Evolutionary conservation across 2,113 vertebrate genomes (phyloP).

Genomic region (Phyllostomus hastatus): DNA sequence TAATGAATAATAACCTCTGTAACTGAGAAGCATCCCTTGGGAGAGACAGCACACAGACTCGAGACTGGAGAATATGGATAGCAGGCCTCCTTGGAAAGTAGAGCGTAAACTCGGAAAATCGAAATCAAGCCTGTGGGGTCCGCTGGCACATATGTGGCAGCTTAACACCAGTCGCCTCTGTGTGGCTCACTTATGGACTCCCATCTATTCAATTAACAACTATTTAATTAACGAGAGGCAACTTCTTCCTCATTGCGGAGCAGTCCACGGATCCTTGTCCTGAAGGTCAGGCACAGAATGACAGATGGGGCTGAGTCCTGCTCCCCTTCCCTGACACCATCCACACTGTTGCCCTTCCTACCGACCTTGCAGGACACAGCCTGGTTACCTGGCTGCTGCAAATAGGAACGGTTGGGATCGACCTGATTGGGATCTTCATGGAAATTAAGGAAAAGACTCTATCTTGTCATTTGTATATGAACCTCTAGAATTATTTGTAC

Average conservation of each 20-base stretch:
- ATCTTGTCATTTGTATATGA: neutral
- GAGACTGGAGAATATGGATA: neutral
- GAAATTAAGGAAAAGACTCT: neutral
- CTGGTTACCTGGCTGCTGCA: neutral
- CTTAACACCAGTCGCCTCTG: neutral
- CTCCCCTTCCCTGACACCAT: neutral
- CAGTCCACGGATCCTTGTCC: neutral
- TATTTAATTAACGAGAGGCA: slow-evolving; percentile 50
- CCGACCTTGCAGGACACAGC: neutral
- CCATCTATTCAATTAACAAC: too few species aligned
- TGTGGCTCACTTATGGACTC: neutral
- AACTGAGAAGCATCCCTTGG: neutral
- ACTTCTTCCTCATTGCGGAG: neutral
- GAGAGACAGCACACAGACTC: neutral
- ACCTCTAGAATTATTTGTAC: neutral
- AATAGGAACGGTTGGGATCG: neutral
- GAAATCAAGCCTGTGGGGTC: neutral
- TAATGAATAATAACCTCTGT: slow-evolving; percentile 36
- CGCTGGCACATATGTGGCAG: neutral
- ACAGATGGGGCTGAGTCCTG: slow-evolving; percentile 33
- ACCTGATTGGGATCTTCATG: neutral
- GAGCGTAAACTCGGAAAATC: neutral
- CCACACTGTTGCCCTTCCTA: neutral
- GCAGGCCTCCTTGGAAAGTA: neutral
- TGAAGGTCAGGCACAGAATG: slow-evolving; percentile 36